Evolutionary conservation across 2,888 invertebrate species (phyloP), one percentile per base, ranked within the genome.

Genomic region (Eilema caniola): DNA sequence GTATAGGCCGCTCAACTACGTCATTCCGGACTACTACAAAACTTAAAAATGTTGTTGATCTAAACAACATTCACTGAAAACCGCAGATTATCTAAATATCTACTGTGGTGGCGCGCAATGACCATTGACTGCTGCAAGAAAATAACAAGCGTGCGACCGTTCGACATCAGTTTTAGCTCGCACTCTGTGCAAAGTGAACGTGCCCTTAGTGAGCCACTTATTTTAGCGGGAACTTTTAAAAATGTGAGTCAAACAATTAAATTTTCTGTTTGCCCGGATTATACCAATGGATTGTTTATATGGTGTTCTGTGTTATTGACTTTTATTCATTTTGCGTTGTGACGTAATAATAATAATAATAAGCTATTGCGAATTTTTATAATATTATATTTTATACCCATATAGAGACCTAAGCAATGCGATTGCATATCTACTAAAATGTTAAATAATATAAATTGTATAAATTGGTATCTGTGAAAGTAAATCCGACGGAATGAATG

Each of bases 51-150:
- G 90, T 89, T 89, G 71, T 1, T 23, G 37, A 71, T 80, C 73
- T 68, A 87, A 85, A 85, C 31, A 75, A 72, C 82, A 77, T 84
- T 85, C 82, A 83, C 83, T 79, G 81, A 86, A 87, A 87, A 73
- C 82, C 84, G 79, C 83, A 82, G 74, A 73, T 79, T 81, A 79
- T 80, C 77, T 78, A 81, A 82, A 78, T 79, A 73, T 75, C 68
- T 72, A 61, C 66, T 66, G 75, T 59, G 69, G 72, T 71, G 47
- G 69, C 80, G 72, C 76, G 75, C 83, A 84, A 85, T 80, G 78
- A 71, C 77, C 74, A 71, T 73, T 69, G 74, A 62, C 76, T 74
- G 77, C 76, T 74, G 77, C 72, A 70, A 88, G 85, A 91, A 90
- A 91, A 90, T 84, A 80, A 70, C 77, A 66, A 71, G 84, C 65